These are phyloP conservation scores for Acropternis orthonyx DNA, from an alignment of 2,797 vertebrate species.

Conservation along the genomic window DNA sequence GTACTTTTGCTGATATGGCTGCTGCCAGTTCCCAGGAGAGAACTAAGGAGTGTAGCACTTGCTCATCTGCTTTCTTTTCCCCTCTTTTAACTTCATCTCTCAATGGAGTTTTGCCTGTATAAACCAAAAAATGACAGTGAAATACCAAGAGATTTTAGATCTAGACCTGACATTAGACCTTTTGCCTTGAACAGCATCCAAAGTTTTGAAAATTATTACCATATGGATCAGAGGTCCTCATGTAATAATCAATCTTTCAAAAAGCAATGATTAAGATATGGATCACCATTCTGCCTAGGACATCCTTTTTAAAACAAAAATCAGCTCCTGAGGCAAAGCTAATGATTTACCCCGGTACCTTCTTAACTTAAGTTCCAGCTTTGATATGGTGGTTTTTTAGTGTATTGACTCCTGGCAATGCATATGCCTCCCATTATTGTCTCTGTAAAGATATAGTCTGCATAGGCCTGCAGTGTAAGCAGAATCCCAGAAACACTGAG, in stretches of 20 bases:
- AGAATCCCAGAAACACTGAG: not conserved
- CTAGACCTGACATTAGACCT: not conserved
- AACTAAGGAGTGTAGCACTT: not conserved
- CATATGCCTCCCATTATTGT: not conserved
- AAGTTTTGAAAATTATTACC: not conserved
- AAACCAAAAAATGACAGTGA: not conserved
- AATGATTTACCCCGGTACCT: not conserved
- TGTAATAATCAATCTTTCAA: not conserved
- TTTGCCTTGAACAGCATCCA: not conserved
- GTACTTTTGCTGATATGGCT: not conserved
- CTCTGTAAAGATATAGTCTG: not conserved
- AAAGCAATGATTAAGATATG: not conserved
- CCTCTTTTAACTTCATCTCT: not conserved
- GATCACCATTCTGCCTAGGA: not conserved
- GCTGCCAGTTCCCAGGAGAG: not conserved
- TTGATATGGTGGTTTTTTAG: not conserved
- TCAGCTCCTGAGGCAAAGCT: not conserved
- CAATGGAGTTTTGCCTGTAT: not conserved
- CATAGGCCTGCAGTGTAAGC: not conserved
- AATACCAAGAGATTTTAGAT: not conserved
- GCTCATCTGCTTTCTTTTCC: not conserved
- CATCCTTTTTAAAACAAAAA: not conserved
- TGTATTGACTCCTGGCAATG: not conserved
- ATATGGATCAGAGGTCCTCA: not conserved
- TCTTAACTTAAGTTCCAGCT: not conserved